phyloP scores from a whole-genome alignment of 2,797 vertebrate species.

The Sebastolobus alascanus region DNA sequence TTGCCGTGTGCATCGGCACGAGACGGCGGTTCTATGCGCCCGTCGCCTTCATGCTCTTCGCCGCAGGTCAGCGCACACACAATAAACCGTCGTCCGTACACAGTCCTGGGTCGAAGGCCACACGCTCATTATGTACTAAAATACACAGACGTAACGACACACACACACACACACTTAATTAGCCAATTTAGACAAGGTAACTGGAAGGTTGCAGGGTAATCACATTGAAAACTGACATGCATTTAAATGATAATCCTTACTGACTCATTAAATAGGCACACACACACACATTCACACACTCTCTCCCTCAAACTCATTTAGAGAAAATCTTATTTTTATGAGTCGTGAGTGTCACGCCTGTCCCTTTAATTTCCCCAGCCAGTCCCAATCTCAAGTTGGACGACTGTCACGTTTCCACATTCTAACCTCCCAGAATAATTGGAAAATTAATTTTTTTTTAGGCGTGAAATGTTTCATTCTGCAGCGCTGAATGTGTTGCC shows the following conservation, averaged over 20 bases:
- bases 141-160: constrained; percentile 16
- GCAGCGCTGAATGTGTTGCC: constrained; percentile 19
- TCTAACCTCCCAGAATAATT: constrained; percentile 40
- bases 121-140: constrained; percentile 40
- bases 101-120: constrained; percentile 17
- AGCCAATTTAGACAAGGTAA: constrained; percentile 63
- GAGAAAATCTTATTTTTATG: constrained; percentile 58
- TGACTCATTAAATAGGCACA: constrained; percentile 31
- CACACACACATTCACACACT: neutral
- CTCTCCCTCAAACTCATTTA: constrained; percentile 48
- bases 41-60: constrained; percentile 96
- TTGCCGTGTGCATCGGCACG: constrained; percentile 96
- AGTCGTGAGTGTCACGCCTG: constrained; percentile 43
- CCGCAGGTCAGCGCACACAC: constrained; percentile 89
- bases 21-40: constrained; percentile 94
- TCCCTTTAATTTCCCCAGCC: constrained; percentile 60
- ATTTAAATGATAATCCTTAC: constrained; percentile 63
- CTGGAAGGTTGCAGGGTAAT: constrained; percentile 59
- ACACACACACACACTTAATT: constrained; percentile 54
- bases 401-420: constrained; percentile 49
- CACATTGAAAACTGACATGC: constrained; percentile 59
- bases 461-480: constrained; percentile 42
- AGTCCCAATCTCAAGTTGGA: constrained; percentile 44
- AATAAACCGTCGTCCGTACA: neutral
- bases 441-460: constrained; percentile 23